Conservation (phyloP, 2,888 invertebrate genomes). For the Eupithecia insigniata region DNA sequence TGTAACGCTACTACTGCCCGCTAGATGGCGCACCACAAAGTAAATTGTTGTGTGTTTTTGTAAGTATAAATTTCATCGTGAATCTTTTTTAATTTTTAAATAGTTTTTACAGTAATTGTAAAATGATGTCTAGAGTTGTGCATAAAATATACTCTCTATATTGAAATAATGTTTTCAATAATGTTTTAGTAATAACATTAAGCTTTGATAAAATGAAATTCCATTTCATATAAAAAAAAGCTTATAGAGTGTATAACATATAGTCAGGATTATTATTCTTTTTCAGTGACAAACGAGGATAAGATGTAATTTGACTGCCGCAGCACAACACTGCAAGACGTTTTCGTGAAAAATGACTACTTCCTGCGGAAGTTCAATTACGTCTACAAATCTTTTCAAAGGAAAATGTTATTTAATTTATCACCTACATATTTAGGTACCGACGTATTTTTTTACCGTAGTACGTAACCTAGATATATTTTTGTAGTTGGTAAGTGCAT, state of each 20-base stretch:
- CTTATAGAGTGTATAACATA: not conserved
- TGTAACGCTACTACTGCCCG: slow-evolving; percentile 39
- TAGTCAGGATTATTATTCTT: not conserved
- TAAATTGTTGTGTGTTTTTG: not conserved
- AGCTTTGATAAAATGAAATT: not conserved
- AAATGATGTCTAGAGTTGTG: not conserved
- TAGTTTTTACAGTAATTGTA: not conserved
- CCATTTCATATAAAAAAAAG: no score
- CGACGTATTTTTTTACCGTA: not conserved
- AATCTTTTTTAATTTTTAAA: not conserved
- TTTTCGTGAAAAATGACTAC: slow-evolving; percentile 55
- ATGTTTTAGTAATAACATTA: no score
- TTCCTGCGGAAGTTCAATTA: slow-evolving; percentile 56
- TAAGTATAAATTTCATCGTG: not conserved
- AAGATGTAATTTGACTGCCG: not conserved
- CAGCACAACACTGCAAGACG: not conserved
- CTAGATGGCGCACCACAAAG: slow-evolving; percentile 56
- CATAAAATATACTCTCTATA: not conserved
- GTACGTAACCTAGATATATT: not conserved
- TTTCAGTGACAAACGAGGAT: not conserved
- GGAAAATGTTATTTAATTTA: slow-evolving; percentile 6
- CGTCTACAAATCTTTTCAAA: slow-evolving; percentile 50
- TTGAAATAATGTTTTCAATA: no score
- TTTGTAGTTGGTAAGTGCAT: not conserved
- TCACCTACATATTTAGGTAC: not conserved